Evolutionary conservation across 2,888 invertebrate species (phyloP).

Genomic region (Drosophila pseudotalamancana): DNA sequence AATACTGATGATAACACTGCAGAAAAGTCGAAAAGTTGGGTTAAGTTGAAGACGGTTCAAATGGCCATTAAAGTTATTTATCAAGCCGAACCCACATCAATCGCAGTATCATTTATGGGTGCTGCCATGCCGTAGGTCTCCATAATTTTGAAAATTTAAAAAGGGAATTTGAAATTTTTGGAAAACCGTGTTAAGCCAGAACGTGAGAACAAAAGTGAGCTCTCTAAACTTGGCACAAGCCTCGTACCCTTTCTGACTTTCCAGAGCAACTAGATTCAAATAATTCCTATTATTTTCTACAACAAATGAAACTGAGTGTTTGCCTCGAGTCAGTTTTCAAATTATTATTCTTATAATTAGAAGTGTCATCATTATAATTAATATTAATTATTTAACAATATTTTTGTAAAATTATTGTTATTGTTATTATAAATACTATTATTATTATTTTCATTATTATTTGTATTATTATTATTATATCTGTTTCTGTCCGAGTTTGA

Average conservation of each 20-base stretch:
- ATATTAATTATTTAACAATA: too few relatives aligned
- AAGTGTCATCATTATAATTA: background rate
- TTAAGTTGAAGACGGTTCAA: too few relatives aligned
- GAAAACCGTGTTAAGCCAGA: slow-evolving; percentile 3
- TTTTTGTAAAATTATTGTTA: background rate
- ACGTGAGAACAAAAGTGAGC: slow-evolving; percentile 1
- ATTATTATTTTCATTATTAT: background rate
- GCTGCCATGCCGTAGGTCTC: slow-evolving; percentile 33
- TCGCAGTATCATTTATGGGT: slow-evolving; percentile 11
- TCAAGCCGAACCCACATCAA: slow-evolving; percentile 6
- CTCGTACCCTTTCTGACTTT: background rate
- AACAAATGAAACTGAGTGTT: slow-evolving; percentile 1
- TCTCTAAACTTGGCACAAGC: background rate
- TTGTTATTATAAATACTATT: background rate
- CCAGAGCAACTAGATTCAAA: slow-evolving; percentile 7
- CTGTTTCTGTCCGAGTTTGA: too few relatives aligned
- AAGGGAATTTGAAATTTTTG: slow-evolving; percentile 14
- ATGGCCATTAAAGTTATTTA: too few relatives aligned
- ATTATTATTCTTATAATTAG: background rate
- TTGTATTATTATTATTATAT: background rate
- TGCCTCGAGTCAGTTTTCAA: background rate
- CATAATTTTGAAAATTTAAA: slow-evolving; percentile 26
- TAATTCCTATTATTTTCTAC: background rate
- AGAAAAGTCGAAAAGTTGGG: too few relatives aligned
- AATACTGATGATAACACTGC: slow-evolving; percentile 26